A percentile compares a stretch with the other conserved stretches of the same genome.
These are phyloP conservation scores for Trogon melanurus DNA, from an alignment of 2,113 vertebrate genomes.

Conservation along the genomic window DNA sequence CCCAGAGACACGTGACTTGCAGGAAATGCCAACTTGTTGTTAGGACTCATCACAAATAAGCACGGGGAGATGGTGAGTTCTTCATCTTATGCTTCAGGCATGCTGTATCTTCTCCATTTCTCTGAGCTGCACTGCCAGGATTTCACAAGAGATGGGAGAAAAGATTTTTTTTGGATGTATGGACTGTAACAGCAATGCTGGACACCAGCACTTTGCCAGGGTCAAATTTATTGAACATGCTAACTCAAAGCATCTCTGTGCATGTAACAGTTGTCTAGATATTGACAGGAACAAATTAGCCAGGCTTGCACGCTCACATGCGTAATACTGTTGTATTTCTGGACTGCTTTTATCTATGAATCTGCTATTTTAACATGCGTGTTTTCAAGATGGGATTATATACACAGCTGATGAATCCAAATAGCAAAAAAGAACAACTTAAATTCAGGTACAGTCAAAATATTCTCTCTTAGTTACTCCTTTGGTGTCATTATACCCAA, in stretches of 20 bases:
- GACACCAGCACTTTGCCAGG: background rate
- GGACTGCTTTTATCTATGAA: background rate
- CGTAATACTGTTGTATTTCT: background rate
- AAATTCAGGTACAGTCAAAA: background rate
- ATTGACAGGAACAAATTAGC: background rate
- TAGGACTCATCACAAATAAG: background rate
- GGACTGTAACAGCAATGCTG: background rate
- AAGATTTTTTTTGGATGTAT: background rate
- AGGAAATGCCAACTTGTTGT: background rate
- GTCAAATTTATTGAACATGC: background rate
- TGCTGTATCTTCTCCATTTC: background rate
- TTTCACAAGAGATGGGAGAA: background rate
- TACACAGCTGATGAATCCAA: background rate
- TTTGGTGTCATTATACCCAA: background rate
- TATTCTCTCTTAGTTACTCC: background rate
- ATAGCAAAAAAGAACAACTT: background rate
- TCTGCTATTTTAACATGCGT: background rate
- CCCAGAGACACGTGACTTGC: background rate
- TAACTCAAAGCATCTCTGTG: background rate
- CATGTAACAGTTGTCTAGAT: background rate
- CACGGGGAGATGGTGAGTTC: background rate
- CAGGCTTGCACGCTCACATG: background rate
- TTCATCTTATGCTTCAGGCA: background rate
- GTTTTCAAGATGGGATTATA: background rate
- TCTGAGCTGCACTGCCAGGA: background rate